Conservation (phyloP, 2,797 vertebrate genomes). For the Mergus octosetaceus region DNA sequence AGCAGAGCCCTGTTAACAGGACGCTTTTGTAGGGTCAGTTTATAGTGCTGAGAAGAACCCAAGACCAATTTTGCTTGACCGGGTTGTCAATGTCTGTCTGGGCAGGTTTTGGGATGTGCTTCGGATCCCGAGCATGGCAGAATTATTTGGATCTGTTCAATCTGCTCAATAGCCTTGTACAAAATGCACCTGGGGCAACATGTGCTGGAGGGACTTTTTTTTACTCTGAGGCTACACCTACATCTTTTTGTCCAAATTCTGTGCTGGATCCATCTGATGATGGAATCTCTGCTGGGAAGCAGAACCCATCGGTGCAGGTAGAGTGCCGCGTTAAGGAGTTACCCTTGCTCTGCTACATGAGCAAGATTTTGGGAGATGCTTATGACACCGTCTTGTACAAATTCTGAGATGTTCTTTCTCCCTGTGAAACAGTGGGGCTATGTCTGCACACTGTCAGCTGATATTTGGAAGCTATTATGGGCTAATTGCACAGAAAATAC, state of each 20-base stretch:
- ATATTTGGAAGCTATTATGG: not conserved
- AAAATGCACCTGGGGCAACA: rapidly evolving
- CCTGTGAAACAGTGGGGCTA: not conserved
- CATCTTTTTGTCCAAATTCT: rapidly evolving
- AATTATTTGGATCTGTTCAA: too few species aligned
- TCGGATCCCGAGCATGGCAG: not conserved
- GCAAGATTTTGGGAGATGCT: not conserved
- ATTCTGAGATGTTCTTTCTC: not conserved
- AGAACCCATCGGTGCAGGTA: not conserved
- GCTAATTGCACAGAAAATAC: not conserved
- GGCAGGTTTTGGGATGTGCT: too few species aligned
- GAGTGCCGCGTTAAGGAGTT: rapidly evolving
- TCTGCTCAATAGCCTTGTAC: too few species aligned
- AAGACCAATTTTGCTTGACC: not conserved
- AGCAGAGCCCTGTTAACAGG: not conserved
- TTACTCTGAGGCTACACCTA: not conserved
- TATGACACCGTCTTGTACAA: not conserved
- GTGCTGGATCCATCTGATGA: not conserved
- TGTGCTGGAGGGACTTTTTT: not conserved
- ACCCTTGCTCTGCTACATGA: not conserved
- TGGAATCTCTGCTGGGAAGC: not conserved
- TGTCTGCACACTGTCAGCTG: not conserved
- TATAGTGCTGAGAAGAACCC: not conserved
- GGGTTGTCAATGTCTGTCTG: not conserved
- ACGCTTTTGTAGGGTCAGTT: not conserved